These are phyloP conservation scores for Ormyrus labotus DNA, from an alignment of 2,888 invertebrate species.

Conservation along the genomic window DNA sequence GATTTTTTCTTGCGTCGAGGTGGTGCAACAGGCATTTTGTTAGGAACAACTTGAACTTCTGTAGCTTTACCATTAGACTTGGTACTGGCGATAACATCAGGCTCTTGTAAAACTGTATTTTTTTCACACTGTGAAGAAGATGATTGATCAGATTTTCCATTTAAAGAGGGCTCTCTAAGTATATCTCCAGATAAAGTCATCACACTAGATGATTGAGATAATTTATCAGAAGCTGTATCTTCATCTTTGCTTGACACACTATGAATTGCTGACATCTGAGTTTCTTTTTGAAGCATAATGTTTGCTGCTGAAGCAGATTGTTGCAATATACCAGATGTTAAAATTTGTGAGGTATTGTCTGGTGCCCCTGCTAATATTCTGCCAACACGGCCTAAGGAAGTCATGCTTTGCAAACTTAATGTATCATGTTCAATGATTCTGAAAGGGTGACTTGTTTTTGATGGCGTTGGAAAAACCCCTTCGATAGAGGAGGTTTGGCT, in stretches of 20 bases:
- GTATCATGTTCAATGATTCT: conserved; percentile 92
- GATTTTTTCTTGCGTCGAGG: conserved; percentile 87
- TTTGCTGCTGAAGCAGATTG: conserved; percentile 59
- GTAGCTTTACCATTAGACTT: conserved; percentile 77
- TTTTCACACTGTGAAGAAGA: conserved; percentile 66
- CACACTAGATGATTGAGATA: conserved; percentile 72
- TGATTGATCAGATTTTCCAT: conserved; percentile 65
- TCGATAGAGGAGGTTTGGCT: conserved; percentile 88
- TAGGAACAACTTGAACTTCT: conserved; percentile 67
- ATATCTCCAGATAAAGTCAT: conserved; percentile 71
- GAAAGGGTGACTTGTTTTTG: conserved; percentile 85
- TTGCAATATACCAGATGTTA: conserved; percentile 65
- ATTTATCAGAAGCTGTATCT: conserved; percentile 71
- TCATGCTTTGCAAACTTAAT: conserved; percentile 91
- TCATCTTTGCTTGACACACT: conserved; percentile 72
- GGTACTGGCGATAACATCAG: conserved; percentile 95
- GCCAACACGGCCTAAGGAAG: conserved; percentile 90
- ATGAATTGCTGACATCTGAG: conserved; percentile 69
- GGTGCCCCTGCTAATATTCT: conserved; percentile 84
- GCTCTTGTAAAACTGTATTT: conserved; percentile 81
- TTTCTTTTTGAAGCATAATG: conserved; percentile 65
- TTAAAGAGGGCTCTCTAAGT: conserved; percentile 67
- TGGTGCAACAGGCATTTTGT: conserved; percentile 82
- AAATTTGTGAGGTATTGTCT: conserved; percentile 68
- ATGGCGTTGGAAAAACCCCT: conserved; percentile 82